Base-by-base conservation (phyloP, 2,888 invertebrate species). In the Nephrotoma guestfalica region DNA sequence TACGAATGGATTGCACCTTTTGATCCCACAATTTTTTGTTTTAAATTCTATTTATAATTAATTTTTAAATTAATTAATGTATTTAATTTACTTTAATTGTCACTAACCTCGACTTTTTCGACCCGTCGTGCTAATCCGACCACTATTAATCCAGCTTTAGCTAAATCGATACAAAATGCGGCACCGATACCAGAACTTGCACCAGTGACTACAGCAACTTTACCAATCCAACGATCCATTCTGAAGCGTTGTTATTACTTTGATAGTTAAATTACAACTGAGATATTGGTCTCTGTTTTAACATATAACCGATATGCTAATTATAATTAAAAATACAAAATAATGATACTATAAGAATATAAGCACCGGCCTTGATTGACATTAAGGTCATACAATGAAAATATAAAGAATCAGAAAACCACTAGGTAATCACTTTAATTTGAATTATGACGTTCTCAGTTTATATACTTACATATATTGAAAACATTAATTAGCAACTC, bases 161-260 rank as follows among this genome's bases (percentile, higher is more conserved):
- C 91, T 2, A 93, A 89, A 83, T 91, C 90, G 86, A 90, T 89
- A 4, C 90, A 90, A 45, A 92, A 91, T 0, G 91, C 91, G 86
- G 92, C 92, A 18, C 93, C 94, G 86, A 94, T 94, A 11, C 94
- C 94, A 0, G 92, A 89, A 88, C 89, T 94, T 6, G 93, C 94
- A 15, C 94, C 94, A 0, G 94, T 94, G 85, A 94, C 94, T 41
- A 94, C 91, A 0, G 94, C 94, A 0, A 93, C 91, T 88, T 89
- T 90, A 51, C 89, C 89, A 45, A 87, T 88, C 90, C 90, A 90
- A 86, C 90, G 89, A 86, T 90, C 89, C 90, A 90, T 90, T 87
- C 11, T 9, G 86, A 47, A 42, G 57, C 41, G 1, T 51, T 86
- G 15, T n/a, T 71, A 71, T 4, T 83, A 83, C 40, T 83, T 40